Conservation (phyloP, 2,113 vertebrate genomes). For the Podocnemis expansa region DNA sequence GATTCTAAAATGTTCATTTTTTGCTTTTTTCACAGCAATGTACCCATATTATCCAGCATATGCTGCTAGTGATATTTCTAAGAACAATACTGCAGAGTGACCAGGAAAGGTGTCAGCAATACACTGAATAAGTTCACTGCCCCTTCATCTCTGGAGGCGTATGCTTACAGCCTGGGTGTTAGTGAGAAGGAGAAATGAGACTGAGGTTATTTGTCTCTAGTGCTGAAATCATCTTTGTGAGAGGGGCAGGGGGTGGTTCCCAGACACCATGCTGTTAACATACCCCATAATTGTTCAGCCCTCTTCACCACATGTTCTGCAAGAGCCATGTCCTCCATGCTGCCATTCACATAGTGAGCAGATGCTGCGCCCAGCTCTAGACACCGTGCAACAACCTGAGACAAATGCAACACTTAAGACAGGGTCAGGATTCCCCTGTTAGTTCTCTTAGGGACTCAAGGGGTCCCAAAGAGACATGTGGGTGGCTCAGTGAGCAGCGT, state of each 20-base stretch:
- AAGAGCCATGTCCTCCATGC: conserved; percentile 71
- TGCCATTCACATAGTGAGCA: conserved; percentile 66
- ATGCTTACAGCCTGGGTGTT: neutral
- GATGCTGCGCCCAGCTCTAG: conserved; percentile 74
- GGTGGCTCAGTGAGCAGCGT: neutral
- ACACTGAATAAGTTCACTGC: neutral
- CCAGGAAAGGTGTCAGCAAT: neutral
- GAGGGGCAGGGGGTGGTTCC: neutral
- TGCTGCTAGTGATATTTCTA: neutral
- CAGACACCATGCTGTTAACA: neutral
- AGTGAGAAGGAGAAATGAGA: neutral
- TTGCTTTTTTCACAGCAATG: too few relatives aligned
- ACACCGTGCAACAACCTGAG: conserved; percentile 68
- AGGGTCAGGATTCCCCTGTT: neutral
- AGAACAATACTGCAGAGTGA: neutral
- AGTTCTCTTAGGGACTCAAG: neutral
- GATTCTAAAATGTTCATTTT: too few relatives aligned
- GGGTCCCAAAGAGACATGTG: neutral
- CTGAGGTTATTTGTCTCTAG: neutral
- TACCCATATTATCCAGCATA: neutral
- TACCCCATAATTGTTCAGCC: conserved; percentile 77
- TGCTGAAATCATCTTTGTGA: rapidly evolving
- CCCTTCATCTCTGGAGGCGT: neutral
- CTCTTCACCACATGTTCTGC: conserved; percentile 65
- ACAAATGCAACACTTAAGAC: neutral